Conservation (phyloP, 2,888 invertebrate genomes). For the Polyommatus icarus region DNA sequence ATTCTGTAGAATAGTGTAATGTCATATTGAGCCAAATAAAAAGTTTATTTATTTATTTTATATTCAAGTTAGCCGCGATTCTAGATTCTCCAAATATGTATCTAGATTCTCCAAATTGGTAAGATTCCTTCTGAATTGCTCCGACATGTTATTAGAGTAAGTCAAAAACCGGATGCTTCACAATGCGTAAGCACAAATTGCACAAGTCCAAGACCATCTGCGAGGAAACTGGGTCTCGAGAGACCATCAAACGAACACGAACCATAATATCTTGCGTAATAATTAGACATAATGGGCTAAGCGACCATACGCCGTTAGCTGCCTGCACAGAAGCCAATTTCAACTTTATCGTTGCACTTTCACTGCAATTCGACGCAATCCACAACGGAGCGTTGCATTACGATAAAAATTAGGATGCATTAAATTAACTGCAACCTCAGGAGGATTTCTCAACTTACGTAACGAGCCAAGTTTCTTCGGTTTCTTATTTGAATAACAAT, state of each 20-base stretch:
- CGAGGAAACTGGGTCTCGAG: slow-evolving; percentile 57
- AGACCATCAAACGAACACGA: slow-evolving; percentile 56
- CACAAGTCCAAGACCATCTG: slow-evolving; percentile 51
- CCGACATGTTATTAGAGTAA: neutral
- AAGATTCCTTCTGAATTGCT: neutral
- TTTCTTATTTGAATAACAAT: slow-evolving; percentile 17
- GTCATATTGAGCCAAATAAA: too few relatives aligned
- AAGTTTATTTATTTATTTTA: too few relatives aligned
- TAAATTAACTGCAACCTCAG: slow-evolving; percentile 16
- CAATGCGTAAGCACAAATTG: slow-evolving; percentile 55
- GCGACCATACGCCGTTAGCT: slow-evolving; percentile 45
- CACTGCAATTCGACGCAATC: slow-evolving; percentile 47
- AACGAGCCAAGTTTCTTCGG: slow-evolving; percentile 17
- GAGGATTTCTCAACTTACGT: slow-evolving; percentile 12
- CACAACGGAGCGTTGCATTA: slow-evolving; percentile 19
- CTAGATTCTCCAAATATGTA: neutral
- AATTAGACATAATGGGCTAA: slow-evolving; percentile 60
- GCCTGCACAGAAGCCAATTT: slow-evolving; percentile 49
- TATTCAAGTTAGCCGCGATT: too few relatives aligned
- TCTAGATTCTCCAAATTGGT: neutral
- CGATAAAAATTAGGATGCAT: slow-evolving; percentile 26
- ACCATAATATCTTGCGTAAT: slow-evolving; percentile 60
- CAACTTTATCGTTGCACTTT: slow-evolving; percentile 57
- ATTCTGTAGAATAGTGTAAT: too few relatives aligned
- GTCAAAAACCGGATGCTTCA: slow-evolving; percentile 50